Evolutionary conservation across 2,888 invertebrate genomes (phyloP).

Genomic region (Phytoseiulus persimilis): DNA sequence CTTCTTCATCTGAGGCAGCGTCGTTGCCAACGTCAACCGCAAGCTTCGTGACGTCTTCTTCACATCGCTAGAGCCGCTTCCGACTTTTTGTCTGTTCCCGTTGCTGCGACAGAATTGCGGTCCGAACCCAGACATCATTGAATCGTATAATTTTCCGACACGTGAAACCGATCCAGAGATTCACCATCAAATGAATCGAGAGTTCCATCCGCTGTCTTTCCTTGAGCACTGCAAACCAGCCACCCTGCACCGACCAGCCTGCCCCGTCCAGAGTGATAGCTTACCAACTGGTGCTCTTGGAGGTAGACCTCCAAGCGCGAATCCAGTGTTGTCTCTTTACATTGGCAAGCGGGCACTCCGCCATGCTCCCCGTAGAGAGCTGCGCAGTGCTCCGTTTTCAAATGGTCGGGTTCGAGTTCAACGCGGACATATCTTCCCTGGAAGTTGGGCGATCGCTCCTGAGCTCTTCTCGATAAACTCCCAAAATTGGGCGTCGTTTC

Average conservation of each 20-base stretch:
- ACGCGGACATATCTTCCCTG: not conserved
- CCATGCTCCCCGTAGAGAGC: slow-evolving; percentile 22
- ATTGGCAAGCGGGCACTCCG: slow-evolving; percentile 34
- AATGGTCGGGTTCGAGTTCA: slow-evolving; percentile 20
- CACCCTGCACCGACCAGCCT: not conserved
- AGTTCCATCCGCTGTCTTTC: not conserved
- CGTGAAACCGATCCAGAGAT: not conserved
- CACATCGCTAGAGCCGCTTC: not conserved
- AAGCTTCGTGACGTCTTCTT: not conserved
- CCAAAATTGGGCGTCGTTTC: too few species aligned
- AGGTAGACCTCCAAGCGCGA: not conserved
- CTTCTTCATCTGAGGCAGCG: not conserved
- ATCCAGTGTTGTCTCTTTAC: slow-evolving; percentile 18
- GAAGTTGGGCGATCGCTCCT: not conserved
- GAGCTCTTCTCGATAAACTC: too few species aligned
- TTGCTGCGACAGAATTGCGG: not conserved
- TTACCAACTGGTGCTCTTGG: slow-evolving; percentile 21
- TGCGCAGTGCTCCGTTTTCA: slow-evolving; percentile 25
- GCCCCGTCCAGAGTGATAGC: not conserved
- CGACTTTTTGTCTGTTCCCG: not conserved
- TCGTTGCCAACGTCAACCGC: not conserved
- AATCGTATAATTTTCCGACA: not conserved
- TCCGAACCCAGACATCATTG: not conserved
- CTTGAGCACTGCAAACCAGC: not conserved
- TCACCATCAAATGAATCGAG: not conserved